phyloP scores from a whole-genome alignment of 2,113 vertebrate genomes.

The Butorides virescens region DNA sequence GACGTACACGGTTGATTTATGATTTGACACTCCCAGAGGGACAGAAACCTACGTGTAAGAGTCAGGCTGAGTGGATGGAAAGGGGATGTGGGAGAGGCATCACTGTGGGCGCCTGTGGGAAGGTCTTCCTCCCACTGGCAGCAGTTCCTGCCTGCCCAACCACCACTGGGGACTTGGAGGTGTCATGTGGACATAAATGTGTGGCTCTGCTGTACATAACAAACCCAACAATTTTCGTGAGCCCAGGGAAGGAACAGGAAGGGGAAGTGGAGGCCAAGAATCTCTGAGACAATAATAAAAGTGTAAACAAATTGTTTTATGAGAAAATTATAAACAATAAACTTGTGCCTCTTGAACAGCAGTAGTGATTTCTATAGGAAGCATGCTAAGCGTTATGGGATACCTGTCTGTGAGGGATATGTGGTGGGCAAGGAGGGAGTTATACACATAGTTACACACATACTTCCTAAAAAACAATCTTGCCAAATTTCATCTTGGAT shows the following conservation, averaged over 20 bases:
- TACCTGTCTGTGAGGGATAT: background rate
- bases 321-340: background rate
- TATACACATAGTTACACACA: background rate
- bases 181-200: background rate
- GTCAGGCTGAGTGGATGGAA: background rate
- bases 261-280: background rate
- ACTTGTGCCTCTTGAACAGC: background rate
- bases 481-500: background rate
- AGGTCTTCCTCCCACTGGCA: background rate
- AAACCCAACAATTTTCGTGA: background rate
- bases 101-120: background rate
- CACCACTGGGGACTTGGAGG: background rate
- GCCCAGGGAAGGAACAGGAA: background rate
- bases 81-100: background rate
- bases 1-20: background rate
- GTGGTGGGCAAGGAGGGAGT: background rate
- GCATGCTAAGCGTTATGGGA: background rate
- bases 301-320: background rate
- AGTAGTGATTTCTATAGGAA: background rate
- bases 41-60: background rate
- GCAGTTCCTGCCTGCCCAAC: background rate
- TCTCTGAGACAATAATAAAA: background rate
- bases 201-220: background rate
- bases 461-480: background rate
- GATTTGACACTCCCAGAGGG: background rate